Conservation (phyloP, 2,888 invertebrate genomes). For the Brenthis daphne region DNA sequence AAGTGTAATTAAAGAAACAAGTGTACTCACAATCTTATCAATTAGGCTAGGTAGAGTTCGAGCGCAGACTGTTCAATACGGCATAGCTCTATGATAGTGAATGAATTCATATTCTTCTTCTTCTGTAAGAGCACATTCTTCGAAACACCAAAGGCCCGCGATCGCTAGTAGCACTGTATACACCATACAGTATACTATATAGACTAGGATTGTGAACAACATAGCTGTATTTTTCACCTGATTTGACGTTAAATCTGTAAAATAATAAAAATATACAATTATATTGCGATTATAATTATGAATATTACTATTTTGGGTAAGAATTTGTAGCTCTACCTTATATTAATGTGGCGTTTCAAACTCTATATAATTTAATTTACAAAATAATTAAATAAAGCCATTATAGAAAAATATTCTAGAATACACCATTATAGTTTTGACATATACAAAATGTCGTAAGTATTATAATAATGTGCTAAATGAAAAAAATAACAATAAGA, state of each 20-base stretch:
- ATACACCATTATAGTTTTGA: too few relatives aligned
- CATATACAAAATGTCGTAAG: neutral
- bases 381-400: too few relatives aligned
- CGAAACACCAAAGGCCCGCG: constrained; percentile 79
- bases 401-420: too few relatives aligned
- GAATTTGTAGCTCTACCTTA: too few relatives aligned
- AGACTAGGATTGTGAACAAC: constrained; percentile 67
- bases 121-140: constrained; percentile 73
- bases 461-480: neutral
- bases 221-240: constrained; percentile 47
- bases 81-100: constrained; percentile 56
- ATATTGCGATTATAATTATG: too few relatives aligned
- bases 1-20: neutral
- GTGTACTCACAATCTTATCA: constrained; percentile 31
- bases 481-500: neutral
- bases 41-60: neutral
- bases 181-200: constrained; percentile 64
- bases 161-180: constrained; percentile 72
- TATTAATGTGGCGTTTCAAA: too few relatives aligned
- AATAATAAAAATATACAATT: neutral
- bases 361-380: too few relatives aligned
- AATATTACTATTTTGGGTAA: too few relatives aligned
- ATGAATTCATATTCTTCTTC: constrained; percentile 73
- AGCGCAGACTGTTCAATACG: constrained; percentile 50
- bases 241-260: constrained; percentile 2